Conservation (phyloP, 2,888 invertebrate species). For the Latrodectus hesperus region DNA sequence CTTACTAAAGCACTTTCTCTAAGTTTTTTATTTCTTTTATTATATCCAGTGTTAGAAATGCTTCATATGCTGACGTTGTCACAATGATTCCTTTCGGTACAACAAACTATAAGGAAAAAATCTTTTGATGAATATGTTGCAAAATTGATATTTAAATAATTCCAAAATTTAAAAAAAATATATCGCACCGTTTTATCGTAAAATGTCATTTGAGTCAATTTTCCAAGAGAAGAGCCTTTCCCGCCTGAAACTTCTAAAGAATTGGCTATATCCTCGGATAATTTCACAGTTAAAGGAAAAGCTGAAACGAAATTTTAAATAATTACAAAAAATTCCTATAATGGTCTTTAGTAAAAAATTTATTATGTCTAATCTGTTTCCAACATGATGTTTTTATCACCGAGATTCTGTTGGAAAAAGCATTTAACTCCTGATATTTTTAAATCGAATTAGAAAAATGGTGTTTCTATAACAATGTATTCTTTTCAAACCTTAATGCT, state of each 20-base stretch:
- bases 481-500: no score
- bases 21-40: constrained; percentile 22
- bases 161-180: constrained; percentile 20
- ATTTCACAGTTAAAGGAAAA: constrained; percentile 37
- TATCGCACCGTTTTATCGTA: constrained; percentile 23
- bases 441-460: no score
- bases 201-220: constrained; percentile 77
- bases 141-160: not conserved
- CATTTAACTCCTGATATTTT: no score
- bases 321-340: no score
- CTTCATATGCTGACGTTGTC: constrained; percentile 80
- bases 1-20: constrained; percentile 52
- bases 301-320: not conserved
- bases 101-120: constrained; percentile 74
- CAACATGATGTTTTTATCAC: no score
- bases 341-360: no score
- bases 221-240: constrained; percentile 85
- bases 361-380: no score
- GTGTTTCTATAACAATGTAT: no score
- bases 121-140: not conserved
- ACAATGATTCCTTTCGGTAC: constrained; percentile 85
- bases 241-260: constrained; percentile 81
- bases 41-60: constrained; percentile 65
- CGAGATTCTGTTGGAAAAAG: no score
- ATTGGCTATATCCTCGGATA: constrained; percentile 30